Evolutionary conservation across 2,888 invertebrate genomes (phyloP).

Genomic region (Cryptocephalus primarius): DNA sequence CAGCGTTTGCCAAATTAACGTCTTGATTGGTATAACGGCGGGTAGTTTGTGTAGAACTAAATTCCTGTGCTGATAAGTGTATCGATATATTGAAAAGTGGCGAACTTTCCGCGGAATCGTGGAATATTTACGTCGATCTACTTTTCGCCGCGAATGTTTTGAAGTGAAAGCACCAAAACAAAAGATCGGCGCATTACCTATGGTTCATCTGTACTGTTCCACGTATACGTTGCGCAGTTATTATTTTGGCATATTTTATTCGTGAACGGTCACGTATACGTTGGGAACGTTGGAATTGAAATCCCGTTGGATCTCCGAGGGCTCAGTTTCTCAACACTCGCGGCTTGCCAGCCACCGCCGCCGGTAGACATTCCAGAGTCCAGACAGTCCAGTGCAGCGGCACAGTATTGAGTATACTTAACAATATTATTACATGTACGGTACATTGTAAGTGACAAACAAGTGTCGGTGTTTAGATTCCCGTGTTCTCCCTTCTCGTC

Average conservation of each 20-base stretch:
- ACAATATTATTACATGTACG: no score
- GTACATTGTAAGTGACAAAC: not conserved
- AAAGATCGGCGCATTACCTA: constrained; percentile 4
- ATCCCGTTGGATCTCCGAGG: not conserved
- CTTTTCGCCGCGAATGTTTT: constrained; percentile 30
- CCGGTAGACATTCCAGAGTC: no score
- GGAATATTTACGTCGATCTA: constrained; percentile 31
- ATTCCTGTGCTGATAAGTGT: no score
- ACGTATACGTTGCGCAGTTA: constrained; percentile 15
- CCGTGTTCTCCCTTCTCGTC: no score
- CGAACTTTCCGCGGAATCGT: constrained; percentile 1
- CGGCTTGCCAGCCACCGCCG: no score
- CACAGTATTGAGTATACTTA: no score
- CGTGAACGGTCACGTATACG: constrained; percentile 6
- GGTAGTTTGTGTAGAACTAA: no score
- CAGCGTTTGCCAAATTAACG: no score
- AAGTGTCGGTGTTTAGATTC: constrained; percentile 2
- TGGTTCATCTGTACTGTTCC: constrained; percentile 3
- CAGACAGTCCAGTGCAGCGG: no score
- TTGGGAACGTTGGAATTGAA: constrained; percentile 10
- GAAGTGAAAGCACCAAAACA: constrained; percentile 33
- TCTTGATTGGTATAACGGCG: no score
- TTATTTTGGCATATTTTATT: constrained; percentile 6
- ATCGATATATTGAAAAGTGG: not conserved
- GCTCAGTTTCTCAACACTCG: no score